Evolutionary conservation across 2,797 vertebrate species (phyloP).

Genomic region (Kryptolebias ocellatus): DNA sequence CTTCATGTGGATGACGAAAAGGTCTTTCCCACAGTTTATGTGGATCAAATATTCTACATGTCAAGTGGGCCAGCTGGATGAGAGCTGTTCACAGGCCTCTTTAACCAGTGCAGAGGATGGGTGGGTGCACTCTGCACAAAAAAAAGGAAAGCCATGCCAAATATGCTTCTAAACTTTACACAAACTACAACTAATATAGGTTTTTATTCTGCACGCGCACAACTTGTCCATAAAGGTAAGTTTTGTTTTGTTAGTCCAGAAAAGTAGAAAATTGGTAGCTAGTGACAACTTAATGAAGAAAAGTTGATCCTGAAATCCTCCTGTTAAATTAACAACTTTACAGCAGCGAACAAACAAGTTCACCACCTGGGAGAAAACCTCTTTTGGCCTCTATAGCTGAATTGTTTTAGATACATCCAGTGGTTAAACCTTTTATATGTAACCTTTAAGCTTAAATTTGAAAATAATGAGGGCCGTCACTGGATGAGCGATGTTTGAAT

Average conservation of each 20-base stretch:
- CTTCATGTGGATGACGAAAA: constrained; percentile 12
- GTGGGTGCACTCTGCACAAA: constrained; percentile 30
- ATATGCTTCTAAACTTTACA: not conserved
- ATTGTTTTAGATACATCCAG: no score
- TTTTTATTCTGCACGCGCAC: not conserved
- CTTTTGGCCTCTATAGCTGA: no score
- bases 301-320: no score
- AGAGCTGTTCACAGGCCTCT: constrained; percentile 62
- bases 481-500: not conserved
- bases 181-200: not conserved
- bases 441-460: not conserved
- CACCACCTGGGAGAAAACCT: no score
- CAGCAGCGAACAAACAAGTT: no score
- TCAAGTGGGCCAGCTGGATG: constrained; percentile 45
- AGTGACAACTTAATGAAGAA: no score
- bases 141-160: constrained; percentile 46
- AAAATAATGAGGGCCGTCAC: not conserved
- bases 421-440: no score
- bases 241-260: no score
- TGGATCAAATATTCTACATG: constrained; percentile 56
- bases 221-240: no score
- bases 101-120: constrained; percentile 40
- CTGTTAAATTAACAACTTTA: no score
- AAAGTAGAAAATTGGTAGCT: no score
- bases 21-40: constrained; percentile 41